These are phyloP conservation scores for Chlorodrepanis virens DNA, from an alignment of 2,113 vertebrate species.

Conservation along the genomic window DNA sequence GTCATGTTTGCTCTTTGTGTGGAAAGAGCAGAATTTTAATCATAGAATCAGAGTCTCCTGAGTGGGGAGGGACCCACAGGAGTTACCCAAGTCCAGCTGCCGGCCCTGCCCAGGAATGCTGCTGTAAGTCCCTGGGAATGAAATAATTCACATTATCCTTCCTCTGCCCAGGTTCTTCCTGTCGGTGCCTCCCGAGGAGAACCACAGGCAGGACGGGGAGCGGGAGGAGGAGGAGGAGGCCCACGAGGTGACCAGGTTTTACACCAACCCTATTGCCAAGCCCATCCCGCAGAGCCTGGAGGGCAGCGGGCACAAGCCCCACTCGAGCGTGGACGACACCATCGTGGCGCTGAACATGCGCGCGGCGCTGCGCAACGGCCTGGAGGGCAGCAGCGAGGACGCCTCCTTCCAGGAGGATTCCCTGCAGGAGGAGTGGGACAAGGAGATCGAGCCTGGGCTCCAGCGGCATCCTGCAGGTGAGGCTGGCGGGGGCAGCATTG, in stretches of 20 bases:
- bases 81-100: too few relatives aligned
- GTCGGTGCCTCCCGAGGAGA: slow-evolving; percentile 71
- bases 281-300: slow-evolving; percentile 79
- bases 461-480: slow-evolving; percentile 87
- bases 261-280: slow-evolving; percentile 88
- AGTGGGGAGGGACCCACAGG: fast-evolving
- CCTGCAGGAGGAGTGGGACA: slow-evolving; percentile 84
- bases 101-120: neutral
- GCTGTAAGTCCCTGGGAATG: fast-evolving
- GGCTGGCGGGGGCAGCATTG: fast-evolving
- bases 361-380: slow-evolving; percentile 73
- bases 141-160: neutral
- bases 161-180: neutral
- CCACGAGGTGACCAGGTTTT: slow-evolving; percentile 83
- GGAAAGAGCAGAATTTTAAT: neutral
- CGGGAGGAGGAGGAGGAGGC: slow-evolving; percentile 71
- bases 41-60: neutral
- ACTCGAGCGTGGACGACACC: slow-evolving; percentile 79
- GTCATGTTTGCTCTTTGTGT: neutral
- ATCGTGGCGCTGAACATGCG: slow-evolving; percentile 87
- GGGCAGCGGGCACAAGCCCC: neutral
- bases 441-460: slow-evolving; percentile 68
- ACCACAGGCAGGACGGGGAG: slow-evolving; percentile 74
- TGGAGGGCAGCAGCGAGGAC: slow-evolving; percentile 90
- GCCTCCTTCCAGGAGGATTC: slow-evolving; percentile 88